phyloP scores from a whole-genome alignment of 2,888 invertebrate species.

The Blera fallax region DNA sequence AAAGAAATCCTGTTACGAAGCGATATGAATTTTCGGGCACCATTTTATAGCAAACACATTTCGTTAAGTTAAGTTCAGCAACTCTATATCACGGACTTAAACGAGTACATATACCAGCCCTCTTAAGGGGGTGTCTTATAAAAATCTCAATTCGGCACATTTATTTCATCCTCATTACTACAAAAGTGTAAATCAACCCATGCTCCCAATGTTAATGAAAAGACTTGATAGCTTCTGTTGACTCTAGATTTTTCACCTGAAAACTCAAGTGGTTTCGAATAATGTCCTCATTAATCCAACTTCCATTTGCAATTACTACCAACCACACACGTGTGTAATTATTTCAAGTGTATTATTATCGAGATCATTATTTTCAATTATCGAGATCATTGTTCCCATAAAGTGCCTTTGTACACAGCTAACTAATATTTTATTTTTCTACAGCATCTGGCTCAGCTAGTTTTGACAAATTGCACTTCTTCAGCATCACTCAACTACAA shows the following conservation, averaged over 20 bases:
- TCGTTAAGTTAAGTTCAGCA: too few relatives aligned
- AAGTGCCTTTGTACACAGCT: background rate
- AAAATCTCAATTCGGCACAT: too few relatives aligned
- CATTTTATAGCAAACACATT: too few relatives aligned
- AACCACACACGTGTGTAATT: background rate
- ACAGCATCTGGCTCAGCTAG: background rate
- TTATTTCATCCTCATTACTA: too few relatives aligned
- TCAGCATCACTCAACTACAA: conserved; percentile 20
- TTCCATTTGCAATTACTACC: background rate
- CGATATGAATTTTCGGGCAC: too few relatives aligned
- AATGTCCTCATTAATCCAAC: background rate
- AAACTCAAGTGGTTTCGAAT: background rate
- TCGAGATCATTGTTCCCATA: background rate
- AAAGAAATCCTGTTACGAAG: too few relatives aligned
- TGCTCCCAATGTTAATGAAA: background rate
- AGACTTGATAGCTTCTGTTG: background rate
- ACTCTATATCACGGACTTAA: too few relatives aligned
- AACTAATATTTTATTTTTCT: background rate
- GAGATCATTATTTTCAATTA: conserved; percentile 16
- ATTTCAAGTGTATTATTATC: conserved; percentile 11
- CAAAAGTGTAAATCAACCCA: too few relatives aligned
- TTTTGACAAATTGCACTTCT: conserved; percentile 34
- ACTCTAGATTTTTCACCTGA: background rate
- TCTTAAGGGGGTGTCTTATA: too few relatives aligned
- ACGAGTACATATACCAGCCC: too few relatives aligned